Evolutionary conservation across 2,797 vertebrate species (phyloP), one percentile per base, ranked within the genome.

Genomic region (Poecilia wingei): DNA sequence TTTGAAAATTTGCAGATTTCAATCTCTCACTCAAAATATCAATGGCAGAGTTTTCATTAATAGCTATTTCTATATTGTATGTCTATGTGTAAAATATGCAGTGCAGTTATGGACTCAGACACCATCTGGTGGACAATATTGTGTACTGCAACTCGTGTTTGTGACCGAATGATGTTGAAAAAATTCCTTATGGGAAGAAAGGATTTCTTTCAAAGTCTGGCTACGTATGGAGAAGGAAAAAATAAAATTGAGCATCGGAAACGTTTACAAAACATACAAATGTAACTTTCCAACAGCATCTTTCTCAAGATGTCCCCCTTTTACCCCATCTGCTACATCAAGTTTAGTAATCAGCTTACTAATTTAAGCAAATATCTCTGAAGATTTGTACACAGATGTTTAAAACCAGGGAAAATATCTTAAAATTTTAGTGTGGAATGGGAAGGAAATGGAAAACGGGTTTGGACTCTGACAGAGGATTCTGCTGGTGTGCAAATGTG

Each of bases 51-150:
- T 41, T 22, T 39, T 25, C 9, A 68, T 41, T 12, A 12, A 41
- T 41, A 20, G 16, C 61, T 64, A 22, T 20, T 20, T 39, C 0
- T 31, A 66, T 39, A 20, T 66, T 39, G 18, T 20, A 22, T 12
- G 3, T 41, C 31, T 68, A 22, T 69, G 18, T n/a, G 12, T 43
- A 36, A 20, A 39, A 39, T 66, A 2, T 69, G 4, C 4, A 10
- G 39, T n/a, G 9, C 9, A 22, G 39, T 72, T 84, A 68, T 80
- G 18, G 7, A 31, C 33, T 46, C 41, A 41, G n/a, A 10, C 68
- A 20, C 89, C 92, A 87, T 76, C 91, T 93, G 87, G 88, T 92
- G 92, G 85, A 43, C 70, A 79, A 36, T 3, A 28, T 41, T 39
- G 46, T 74, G 46, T 41, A 81, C 59, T 78, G 18, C 75, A 76